A percentile compares a stretch with the other conserved stretches of the same genome.
These are phyloP conservation scores for Molorchus minor DNA, from an alignment of 2,888 invertebrate species.

Conservation along the genomic window DNA sequence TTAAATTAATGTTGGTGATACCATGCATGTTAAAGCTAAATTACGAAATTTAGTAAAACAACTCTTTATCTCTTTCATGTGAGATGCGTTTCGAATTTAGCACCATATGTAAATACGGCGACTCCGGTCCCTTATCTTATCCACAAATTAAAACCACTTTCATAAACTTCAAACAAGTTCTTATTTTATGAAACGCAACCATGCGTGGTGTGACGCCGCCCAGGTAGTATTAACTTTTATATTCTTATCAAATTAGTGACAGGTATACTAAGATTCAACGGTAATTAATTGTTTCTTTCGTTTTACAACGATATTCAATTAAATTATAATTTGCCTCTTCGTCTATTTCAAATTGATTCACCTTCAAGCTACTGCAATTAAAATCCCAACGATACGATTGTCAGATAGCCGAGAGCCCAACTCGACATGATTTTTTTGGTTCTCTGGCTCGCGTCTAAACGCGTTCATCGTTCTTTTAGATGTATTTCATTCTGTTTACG, in stretches of 20 bases:
- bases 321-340: constrained; percentile 17
- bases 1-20: neutral
- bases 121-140: constrained; percentile 13
- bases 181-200: constrained; percentile 6
- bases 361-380: constrained; percentile 12
- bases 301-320: constrained; percentile 35
- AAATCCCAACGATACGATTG: no score
- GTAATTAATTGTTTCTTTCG: constrained; percentile 36
- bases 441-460: no score
- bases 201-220: constrained; percentile 18
- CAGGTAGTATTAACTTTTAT: constrained; percentile 21
- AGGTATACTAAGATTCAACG: constrained; percentile 9
- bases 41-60: constrained; percentile 2
- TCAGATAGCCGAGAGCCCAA: no score
- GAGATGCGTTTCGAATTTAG: constrained; percentile 9
- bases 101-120: constrained; percentile 5
- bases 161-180: constrained; percentile 20
- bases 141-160: constrained; percentile 24
- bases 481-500: no score
- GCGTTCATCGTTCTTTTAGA: no score
- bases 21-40: neutral
- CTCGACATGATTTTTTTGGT: no score
- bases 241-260: constrained; percentile 20
- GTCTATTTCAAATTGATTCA: neutral
- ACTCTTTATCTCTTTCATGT: neutral